A percentile compares a stretch with the other conserved stretches of the same genome.
Evolutionary conservation across 2,888 invertebrate species (phyloP).

Genomic region (Hololepta plana): DNA sequence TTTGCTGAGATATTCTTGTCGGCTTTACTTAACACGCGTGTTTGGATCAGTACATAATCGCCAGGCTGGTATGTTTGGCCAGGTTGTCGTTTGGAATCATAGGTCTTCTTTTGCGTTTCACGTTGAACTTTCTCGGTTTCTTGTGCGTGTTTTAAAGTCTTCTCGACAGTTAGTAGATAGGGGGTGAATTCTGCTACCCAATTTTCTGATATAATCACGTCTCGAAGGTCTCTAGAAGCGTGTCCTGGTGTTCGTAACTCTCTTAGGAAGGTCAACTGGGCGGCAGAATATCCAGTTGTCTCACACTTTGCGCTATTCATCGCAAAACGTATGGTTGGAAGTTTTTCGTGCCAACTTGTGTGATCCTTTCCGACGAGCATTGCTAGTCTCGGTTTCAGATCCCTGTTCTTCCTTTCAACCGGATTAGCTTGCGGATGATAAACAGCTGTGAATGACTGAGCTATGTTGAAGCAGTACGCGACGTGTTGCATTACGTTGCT

Average conservation of each 20-base stretch:
- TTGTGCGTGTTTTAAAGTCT: constrained; percentile 6
- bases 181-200: constrained; percentile 14
- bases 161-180: constrained; percentile 3
- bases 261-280: constrained; percentile 18
- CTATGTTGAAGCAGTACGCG: constrained; percentile 13
- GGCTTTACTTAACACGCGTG: constrained; percentile 13
- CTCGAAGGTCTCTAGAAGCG: constrained; percentile 13
- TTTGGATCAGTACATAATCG: constrained; percentile 12
- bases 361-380: constrained; percentile 16
- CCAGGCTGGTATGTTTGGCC: constrained; percentile 12
- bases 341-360: constrained; percentile 14
- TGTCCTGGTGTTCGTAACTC: constrained; percentile 20
- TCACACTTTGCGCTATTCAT: constrained; percentile 18
- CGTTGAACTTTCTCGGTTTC: constrained; percentile 10
- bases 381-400: constrained; percentile 17
- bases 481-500: constrained; percentile 18
- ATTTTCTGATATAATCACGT: constrained; percentile 15
- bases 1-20: constrained; percentile 12
- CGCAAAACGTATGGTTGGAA: constrained; percentile 20
- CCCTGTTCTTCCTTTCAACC: constrained; percentile 17
- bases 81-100: constrained; percentile 10
- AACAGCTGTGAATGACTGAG: constrained; percentile 13
- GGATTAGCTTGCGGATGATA: constrained; percentile 17
- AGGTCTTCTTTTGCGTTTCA: constrained; percentile 10
- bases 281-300: constrained; percentile 16